A percentile compares a stretch with the other conserved stretches of the same genome.
Conservation (phyloP, 2,113 vertebrate species). For the Chloebia gouldiae region DNA sequence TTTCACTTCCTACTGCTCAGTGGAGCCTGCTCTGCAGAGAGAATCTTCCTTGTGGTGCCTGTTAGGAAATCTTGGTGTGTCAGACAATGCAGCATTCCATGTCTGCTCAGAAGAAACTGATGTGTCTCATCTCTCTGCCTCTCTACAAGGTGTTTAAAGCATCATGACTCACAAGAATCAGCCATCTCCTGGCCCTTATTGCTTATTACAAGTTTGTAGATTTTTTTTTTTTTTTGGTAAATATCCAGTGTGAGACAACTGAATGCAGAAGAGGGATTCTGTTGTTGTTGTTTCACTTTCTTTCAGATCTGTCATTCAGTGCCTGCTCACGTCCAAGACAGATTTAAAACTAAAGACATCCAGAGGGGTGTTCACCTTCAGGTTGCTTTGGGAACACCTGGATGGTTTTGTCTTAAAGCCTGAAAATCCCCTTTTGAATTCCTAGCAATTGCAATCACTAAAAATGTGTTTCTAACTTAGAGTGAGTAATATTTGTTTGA, state of each 20-base stretch:
- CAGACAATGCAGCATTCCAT: fast-evolving
- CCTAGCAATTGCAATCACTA: not conserved
- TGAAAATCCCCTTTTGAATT: not conserved
- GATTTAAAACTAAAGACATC: not conserved
- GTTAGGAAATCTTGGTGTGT: not conserved
- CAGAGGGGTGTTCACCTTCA: fast-evolving
- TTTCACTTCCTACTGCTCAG: not conserved
- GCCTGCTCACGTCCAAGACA: not conserved
- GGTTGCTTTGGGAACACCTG: not conserved
- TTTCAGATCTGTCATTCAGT: not conserved
- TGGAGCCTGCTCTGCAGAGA: not conserved
- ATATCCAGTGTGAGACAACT: not conserved
- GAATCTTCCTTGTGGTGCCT: not conserved
- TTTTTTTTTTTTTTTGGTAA: not conserved
- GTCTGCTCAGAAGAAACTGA: not conserved
- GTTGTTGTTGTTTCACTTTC: not conserved
- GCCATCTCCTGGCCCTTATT: not conserved
- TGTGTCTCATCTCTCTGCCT: not conserved
- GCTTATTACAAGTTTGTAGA: not conserved
- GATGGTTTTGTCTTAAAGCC: not conserved
- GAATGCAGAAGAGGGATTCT: not conserved
- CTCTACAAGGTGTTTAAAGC: not conserved
- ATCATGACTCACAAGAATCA: not conserved
- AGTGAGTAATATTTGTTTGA: not conserved
- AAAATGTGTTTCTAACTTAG: not conserved